These are phyloP conservation scores for Drosophila burlai DNA, from an alignment of 1,140 invertebrate genomes.

Conservation along the genomic window DNA sequence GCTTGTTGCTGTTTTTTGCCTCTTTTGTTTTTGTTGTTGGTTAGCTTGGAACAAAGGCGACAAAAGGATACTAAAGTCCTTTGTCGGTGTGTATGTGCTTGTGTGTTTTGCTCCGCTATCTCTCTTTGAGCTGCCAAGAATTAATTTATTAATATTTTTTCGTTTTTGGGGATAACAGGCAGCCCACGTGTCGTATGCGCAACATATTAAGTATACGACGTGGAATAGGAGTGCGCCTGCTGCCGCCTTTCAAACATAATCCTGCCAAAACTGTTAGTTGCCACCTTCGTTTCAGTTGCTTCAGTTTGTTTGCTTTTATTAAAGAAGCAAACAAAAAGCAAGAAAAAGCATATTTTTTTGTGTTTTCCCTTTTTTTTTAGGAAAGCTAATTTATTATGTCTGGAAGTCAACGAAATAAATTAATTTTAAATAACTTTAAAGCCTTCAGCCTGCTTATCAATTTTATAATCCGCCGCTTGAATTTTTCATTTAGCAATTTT, in stretches of 20 bases:
- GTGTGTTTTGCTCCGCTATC: conserved; percentile 14
- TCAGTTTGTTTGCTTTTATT: conserved; percentile 15
- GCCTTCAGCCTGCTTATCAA: background rate
- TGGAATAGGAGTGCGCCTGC: conserved; percentile 2
- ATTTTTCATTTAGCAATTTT: conserved; percentile 23
- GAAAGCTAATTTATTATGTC: too few relatives aligned
- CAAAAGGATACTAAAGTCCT: conserved; percentile 44
- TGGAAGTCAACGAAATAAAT: background rate
- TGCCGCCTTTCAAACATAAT: conserved; percentile 14
- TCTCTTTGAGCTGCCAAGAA: conserved; percentile 54
- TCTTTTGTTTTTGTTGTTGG: conserved; percentile 15
- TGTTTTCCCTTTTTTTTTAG: background rate
- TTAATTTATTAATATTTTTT: conserved; percentile 75
- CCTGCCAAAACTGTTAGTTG: conserved; percentile 35
- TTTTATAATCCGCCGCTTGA: background rate
- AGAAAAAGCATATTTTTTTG: background rate
- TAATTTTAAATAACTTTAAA: background rate
- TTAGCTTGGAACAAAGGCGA: conserved; percentile 48
- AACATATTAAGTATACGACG: conserved; percentile 45
- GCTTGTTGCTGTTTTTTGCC: conserved; percentile 20
- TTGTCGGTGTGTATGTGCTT: conserved; percentile 16
- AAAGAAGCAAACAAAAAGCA: background rate
- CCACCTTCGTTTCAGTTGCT: background rate
- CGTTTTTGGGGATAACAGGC: conserved; percentile 9
- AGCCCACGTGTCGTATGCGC: conserved; percentile 45